phyloP scores from a whole-genome alignment of 2,113 vertebrate species.

The Serilophus lunatus region DNA sequence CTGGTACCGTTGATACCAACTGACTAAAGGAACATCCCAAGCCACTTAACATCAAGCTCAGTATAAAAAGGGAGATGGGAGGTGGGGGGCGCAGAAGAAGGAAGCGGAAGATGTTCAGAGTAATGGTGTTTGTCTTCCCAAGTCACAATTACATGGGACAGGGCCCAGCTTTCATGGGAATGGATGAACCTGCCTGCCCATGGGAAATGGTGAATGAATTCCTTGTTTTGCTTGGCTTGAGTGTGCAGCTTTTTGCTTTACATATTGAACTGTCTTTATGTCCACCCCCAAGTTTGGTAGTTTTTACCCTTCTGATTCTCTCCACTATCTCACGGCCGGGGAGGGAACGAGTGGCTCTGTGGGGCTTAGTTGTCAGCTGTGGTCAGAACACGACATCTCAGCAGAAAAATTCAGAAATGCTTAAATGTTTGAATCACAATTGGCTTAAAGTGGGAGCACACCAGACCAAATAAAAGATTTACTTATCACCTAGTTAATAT shows the following conservation, averaged over 20 bases:
- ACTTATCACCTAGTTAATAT: not conserved
- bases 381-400: fast-evolving
- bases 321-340: too few species aligned
- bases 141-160: fast-evolving
- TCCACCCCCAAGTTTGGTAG: not conserved
- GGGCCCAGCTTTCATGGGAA: not conserved
- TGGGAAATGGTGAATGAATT: not conserved
- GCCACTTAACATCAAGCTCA: not conserved
- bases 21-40: not conserved
- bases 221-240: not conserved
- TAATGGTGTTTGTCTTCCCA: not conserved
- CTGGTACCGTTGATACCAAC: not conserved
- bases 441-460: not conserved
- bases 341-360: not conserved
- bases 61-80: too few species aligned
- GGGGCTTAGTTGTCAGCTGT: not conserved
- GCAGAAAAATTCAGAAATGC: not conserved
- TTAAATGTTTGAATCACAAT: not conserved
- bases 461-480: not conserved
- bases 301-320: not conserved
- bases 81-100: not conserved
- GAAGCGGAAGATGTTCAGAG: not conserved
- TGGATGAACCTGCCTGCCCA: not conserved
- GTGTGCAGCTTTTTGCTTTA: not conserved
- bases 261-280: not conserved